Evolutionary conservation across 2,888 invertebrate genomes (phyloP), one percentile per base, ranked within the genome.

Genomic region (Pollenia angustigena): DNA sequence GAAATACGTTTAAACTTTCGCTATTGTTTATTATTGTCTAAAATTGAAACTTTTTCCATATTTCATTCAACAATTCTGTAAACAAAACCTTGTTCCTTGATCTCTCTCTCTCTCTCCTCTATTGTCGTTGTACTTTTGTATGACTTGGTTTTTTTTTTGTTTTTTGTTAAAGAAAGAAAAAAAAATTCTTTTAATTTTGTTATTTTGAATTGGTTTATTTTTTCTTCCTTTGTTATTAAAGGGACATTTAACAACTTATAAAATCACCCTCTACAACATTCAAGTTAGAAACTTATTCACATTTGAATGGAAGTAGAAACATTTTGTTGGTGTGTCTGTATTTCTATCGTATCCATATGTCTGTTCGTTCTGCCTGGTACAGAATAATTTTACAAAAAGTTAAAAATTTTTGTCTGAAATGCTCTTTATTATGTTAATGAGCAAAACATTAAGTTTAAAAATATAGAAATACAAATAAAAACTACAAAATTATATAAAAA

Each of bases 241-340:
- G 81, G 81, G 81, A 76, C 75, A 82, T 75, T 82, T 82, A 82
- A 82, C 81, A 82, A 82, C 81, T 76, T 82, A 75, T 82, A 76
- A 82, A 82, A 82, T 81, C 75, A 68, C 76, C 81, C 69, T 82
- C 69, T 69, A 68, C 16, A 58, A 60, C 60, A 81, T 81, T 75
- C 60, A 81, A 68, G 48, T 48, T 44, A 44, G 12, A 60, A 58
- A 75, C 12, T 50, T 72, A 50, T 58, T 48, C 56, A 48, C 66
- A 56, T 64, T 7, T 44, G 44, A 14, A 50, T 4, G 16, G 12
- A 16, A 32, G 68, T 40, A n/a, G 3, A 23, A 23, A 23, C 1
- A 23, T 23, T 23, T 23, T 23, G 2, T 23, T 23, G 11, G 40
- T 48, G n/a, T 68, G 66, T 48, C 32, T 48, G 42, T 66, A 10